phyloP scores from a whole-genome alignment of 2,888 invertebrate genomes.

The Napeogenes sylphis region DNA sequence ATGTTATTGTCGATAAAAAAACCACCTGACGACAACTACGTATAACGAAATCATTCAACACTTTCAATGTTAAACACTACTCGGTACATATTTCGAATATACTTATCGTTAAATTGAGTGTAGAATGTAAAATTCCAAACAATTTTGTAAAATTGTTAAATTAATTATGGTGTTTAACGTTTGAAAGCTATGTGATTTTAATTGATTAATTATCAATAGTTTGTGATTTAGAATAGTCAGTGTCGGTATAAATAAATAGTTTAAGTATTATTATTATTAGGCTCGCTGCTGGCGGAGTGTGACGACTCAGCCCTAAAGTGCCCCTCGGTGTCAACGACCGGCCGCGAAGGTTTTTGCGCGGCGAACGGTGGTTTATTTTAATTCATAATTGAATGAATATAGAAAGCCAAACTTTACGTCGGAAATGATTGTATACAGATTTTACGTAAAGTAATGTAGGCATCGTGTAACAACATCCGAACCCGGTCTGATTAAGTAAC shows the following conservation, averaged over 20 bases:
- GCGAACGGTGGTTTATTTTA: constrained; percentile 69
- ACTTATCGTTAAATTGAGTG: constrained; percentile 14
- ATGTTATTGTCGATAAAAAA: constrained; percentile 11
- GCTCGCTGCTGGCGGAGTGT: constrained; percentile 55
- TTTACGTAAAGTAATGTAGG: background rate
- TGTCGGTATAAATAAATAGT: constrained; percentile 40
- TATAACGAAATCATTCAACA: constrained; percentile 1
- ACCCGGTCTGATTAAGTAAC: background rate
- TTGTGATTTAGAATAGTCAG: constrained; percentile 35
- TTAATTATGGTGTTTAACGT: constrained; percentile 29
- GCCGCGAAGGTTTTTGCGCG: constrained; percentile 68
- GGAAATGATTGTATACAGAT: constrained; percentile 22
- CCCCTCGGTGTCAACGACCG: constrained; percentile 72
- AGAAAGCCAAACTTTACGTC: constrained; percentile 56
- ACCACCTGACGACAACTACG: background rate
- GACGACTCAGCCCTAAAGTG: constrained; percentile 73
- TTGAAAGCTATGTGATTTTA: constrained; percentile 25
- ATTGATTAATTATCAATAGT: constrained; percentile 26
- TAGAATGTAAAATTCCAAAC: constrained; percentile 20
- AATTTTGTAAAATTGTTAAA: constrained; percentile 28
- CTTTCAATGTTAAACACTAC: background rate
- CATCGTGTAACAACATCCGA: background rate
- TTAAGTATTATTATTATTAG: constrained; percentile 45
- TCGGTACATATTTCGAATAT: constrained; percentile 11
- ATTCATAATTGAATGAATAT: constrained; percentile 67